These are phyloP conservation scores for Rotaria socialis DNA, from an alignment of 2,888 invertebrate species.

Conservation along the genomic window DNA sequence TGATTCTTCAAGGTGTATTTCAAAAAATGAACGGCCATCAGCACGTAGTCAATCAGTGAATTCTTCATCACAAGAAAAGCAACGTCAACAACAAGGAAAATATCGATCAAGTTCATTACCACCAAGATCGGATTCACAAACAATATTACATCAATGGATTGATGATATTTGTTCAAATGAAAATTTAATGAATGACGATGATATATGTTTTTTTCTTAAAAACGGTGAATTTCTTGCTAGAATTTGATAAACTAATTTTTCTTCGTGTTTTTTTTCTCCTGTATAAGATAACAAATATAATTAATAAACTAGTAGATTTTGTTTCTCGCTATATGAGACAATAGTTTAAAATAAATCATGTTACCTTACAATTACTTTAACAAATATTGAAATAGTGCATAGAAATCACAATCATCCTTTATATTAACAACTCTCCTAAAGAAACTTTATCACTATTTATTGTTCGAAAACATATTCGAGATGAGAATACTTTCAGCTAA, in stretches of 20 bases:
- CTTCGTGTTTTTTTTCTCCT: background rate
- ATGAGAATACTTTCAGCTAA: no score
- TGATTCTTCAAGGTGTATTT: background rate
- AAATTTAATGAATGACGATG: background rate
- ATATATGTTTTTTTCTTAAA: conserved; percentile 30
- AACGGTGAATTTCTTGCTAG: conserved; percentile 25
- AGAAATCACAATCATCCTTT: no score
- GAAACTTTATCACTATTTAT: no score
- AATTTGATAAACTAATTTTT: background rate
- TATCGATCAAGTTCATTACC: background rate
- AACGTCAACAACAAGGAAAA: background rate
- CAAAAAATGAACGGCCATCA: background rate
- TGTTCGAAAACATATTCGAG: no score
- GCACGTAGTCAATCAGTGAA: background rate
- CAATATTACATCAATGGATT: conserved; percentile 11
- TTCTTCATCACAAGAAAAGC: background rate
- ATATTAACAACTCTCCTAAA: no score
- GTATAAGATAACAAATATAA: background rate
- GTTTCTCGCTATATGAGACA: background rate
- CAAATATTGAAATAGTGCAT: no score
- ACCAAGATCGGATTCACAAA: background rate
- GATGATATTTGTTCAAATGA: conserved; percentile 18
- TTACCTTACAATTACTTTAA: no score
- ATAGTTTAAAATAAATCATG: no score
- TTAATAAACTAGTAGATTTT: background rate